Evolutionary conservation across 2,888 invertebrate genomes (phyloP).

Genomic region (Venustoraphidia nigricollis): DNA sequence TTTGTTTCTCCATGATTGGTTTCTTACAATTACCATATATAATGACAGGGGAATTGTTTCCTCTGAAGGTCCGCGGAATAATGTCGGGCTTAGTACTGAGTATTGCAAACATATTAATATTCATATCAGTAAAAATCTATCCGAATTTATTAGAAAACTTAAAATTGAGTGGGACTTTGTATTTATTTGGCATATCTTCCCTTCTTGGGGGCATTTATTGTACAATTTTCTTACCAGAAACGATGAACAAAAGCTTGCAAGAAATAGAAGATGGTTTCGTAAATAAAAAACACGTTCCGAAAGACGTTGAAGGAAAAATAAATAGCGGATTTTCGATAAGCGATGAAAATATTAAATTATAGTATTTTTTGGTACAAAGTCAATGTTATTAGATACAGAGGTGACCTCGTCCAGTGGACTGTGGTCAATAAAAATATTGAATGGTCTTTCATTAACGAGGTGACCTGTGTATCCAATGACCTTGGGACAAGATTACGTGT

Average conservation of each 20-base stretch:
- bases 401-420: too few species aligned
- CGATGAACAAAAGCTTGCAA: conserved; percentile 47
- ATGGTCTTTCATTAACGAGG: too few species aligned
- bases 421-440: too few species aligned
- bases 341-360: too few species aligned
- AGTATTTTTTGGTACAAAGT: too few species aligned
- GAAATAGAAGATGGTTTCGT: conserved; percentile 51
- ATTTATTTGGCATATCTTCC: conserved; percentile 43
- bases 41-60: conserved; percentile 57
- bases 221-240: conserved; percentile 46
- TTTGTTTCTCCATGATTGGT: conserved; percentile 58
- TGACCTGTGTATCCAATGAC: too few species aligned
- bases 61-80: conserved; percentile 48
- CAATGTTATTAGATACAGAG: too few species aligned
- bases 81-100: conserved; percentile 56
- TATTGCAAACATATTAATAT: conserved; percentile 51
- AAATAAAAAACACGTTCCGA: conserved; percentile 18
- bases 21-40: conserved; percentile 61
- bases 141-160: conserved; percentile 40
- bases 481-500: too few species aligned
- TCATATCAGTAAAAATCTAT: conserved; percentile 54
- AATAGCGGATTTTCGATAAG: too few species aligned
- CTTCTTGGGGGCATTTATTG: conserved; percentile 44
- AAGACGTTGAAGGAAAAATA: too few species aligned
- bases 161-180: conserved; percentile 46